Percentiles rank a stretch among this genome's conserved stretches.
These are phyloP conservation scores for Drosophila repleta DNA, from an alignment of 1,140 invertebrate species.

Conservation along the genomic window DNA sequence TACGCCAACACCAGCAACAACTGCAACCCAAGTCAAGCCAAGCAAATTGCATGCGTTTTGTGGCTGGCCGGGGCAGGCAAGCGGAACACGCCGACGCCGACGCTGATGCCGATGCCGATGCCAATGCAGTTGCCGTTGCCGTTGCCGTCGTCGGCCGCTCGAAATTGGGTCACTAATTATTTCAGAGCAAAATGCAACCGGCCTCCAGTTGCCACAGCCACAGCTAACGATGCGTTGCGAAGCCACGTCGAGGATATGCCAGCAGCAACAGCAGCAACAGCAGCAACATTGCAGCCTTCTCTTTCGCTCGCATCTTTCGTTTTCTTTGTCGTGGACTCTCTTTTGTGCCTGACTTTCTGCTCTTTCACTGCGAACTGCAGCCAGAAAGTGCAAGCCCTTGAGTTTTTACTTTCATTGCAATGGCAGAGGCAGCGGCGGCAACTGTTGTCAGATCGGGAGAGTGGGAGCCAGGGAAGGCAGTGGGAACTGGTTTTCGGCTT, in stretches of 20 bases:
- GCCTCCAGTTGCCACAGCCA: constrained; percentile 37
- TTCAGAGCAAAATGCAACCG: constrained; percentile 80
- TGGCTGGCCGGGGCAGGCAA: constrained; percentile 58
- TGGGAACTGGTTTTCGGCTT: no score
- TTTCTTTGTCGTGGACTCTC: constrained; percentile 35
- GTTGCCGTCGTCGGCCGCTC: constrained; percentile 38
- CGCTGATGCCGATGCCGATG: constrained; percentile 23
- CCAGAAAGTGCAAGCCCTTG: constrained; percentile 83
- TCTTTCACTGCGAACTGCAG: constrained; percentile 45
- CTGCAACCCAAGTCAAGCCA: constrained; percentile 54
- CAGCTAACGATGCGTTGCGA: constrained; percentile 76
- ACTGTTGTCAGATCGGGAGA: no score
- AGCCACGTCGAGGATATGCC: constrained; percentile 58
- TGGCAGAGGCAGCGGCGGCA: background rate
- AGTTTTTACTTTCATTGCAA: constrained; percentile 82
- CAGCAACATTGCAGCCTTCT: background rate
- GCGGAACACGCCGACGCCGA: constrained; percentile 60
- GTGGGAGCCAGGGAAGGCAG: no score
- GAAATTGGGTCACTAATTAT: constrained; percentile 83
- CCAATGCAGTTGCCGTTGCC: no score
- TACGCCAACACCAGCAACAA: constrained; percentile 70
- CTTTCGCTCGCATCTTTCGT: constrained; percentile 16
- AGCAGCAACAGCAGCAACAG: no score
- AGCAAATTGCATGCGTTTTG: constrained; percentile 72
- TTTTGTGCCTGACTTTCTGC: constrained; percentile 41